Base-by-base conservation (phyloP, 2,797 vertebrate genomes). In the Lepidocolaptes lacrymiger region DNA sequence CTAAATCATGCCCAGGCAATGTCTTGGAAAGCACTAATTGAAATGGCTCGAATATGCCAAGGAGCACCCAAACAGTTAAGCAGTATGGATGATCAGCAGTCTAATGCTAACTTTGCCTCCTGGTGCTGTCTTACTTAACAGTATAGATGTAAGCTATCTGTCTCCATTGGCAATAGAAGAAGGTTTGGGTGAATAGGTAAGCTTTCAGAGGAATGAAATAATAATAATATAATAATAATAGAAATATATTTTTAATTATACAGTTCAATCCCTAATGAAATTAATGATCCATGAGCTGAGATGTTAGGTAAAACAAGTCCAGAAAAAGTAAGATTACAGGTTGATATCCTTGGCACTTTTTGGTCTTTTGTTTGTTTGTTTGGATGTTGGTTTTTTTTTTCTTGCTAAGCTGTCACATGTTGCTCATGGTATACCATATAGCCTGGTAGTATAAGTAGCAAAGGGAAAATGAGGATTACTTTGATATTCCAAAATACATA, bases 321-420 rank as follows among this genome's bases (percentile, higher is more conserved):
- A 87, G 48, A 78, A 81, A 64, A 77, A 30, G n/a, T 36, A 52
- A 82, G 4, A 1, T 69, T 10, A 21, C 12, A 7, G 11, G 0
- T 30, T 72, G 36, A 62, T 66, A 69, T 76, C 12, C 21, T 85
- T 66, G 7, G 4, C 8, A 41, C 1, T 28, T 55, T 62, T 72
- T 0, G 0, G 3, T 44, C 3, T 34, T 67, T 28, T 58, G 6
- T 12, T 81, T 20, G 2, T 6, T 66, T n/a, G 4, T 7, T 39
- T 20, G 6, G 1, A 7, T 16, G 15, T 37, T 22, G 4, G 14
- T 54, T 32, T 34, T 14, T 1, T 66, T 52, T 74, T 61, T 34
- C 9, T 54, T 72, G 5, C 24, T 43, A 43, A 36, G 4, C 34
- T 48, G 10, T 59, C 8, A 14, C 52, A 41, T 15, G 4, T 58